Evolutionary conservation across 2,797 vertebrate species (phyloP), one percentile per base, ranked within the genome.

Genomic region (Sebastiscus albofasciatus): DNA sequence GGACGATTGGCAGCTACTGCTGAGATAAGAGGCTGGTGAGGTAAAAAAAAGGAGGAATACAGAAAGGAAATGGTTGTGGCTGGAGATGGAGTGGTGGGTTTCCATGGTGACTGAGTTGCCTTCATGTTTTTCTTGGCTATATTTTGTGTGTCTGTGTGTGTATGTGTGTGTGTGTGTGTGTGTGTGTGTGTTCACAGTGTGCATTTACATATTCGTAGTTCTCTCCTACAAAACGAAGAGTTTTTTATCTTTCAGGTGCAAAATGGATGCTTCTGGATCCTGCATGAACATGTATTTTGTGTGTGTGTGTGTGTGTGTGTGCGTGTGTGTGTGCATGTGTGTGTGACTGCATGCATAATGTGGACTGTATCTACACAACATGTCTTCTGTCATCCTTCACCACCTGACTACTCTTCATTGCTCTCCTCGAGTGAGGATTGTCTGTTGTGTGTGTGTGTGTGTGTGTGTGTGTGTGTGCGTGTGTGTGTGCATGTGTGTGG

Each of bases 81-180:
- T 75, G 31, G 60, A 87, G 79, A 88, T 73, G 71, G 83, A 87
- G 88, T 71, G 80, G 81, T 71, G 59, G 75, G 93, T 95, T 93
- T 91, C 94, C 92, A 93, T 94, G 90, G 91, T 60, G 83, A 94
- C 93, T 31, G 79, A 83, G 68, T 92, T 86, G 74, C 77, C 85
- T 81, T 79, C 67, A 68, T 90, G 71, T 80, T 80, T 80, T 80
- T 83, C 68, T 84, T 79, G 77, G 69, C 76, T 12, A 46, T 84
- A 72, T 61, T 76, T 82, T 70, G 8, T 77, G 62, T 71, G 34
- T 71, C 36, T 36, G 11, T 24, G 14, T 46, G 27, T 62, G 8
- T 60, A 18, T 65, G 3, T 65, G 20, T 62, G 8, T 60, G 26
- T 61, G 5, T 29, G n/a, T n/a, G 26, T 42, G 33, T 66, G 13